Evolutionary conservation across 2,888 invertebrate species (phyloP), one percentile per base, ranked within the genome.

Genomic region (Dendrolimus houi): DNA sequence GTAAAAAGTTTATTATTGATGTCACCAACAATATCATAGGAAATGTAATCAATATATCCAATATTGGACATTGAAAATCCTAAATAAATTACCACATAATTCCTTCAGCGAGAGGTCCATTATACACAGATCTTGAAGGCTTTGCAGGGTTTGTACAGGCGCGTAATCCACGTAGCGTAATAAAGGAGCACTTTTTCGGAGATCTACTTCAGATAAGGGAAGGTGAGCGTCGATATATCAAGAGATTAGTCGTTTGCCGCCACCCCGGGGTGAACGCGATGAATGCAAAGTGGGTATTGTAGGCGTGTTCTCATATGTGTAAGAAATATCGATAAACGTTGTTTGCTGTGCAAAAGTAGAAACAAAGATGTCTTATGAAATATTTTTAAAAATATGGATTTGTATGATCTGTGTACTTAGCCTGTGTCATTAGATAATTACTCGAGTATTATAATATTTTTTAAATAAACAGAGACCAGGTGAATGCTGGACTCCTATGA

Each of bases 161-260:
- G 58, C 65, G 72, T 81, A 77, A 85, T 78, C 78, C 78, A 71
- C 70, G 70, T 71, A 71, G 68, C 63, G 72, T 81, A 83, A 87
- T 86, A 86, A 85, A 81, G 80, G 77, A 77, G 75, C 77, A 83
- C 83, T 85, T 87, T 85, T 87, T 82, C 76, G 74, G 86, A 47
- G 47, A 87, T 85, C 81, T 76, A 64, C 64, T 59, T 69, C 68
- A 81, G 86, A 85, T 87, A 86, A 83, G 80, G 78, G 78, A 79
- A 88, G 88, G 87, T 85, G 83, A 85, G 81, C 77, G 82, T 67
- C 85, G 81, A 87, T 88, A 87, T 87, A 88, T 88, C 85, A 88
- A 75, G 74, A 84, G 89, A 89, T 89, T 89, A 88, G 88, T 82
- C 85, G 79, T 81, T 84, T 81, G 75, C 80, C 76, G 79, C 75